These are phyloP conservation scores for Atlantisia rogersi DNA, from an alignment of 2,113 vertebrate genomes.

Conservation along the genomic window DNA sequence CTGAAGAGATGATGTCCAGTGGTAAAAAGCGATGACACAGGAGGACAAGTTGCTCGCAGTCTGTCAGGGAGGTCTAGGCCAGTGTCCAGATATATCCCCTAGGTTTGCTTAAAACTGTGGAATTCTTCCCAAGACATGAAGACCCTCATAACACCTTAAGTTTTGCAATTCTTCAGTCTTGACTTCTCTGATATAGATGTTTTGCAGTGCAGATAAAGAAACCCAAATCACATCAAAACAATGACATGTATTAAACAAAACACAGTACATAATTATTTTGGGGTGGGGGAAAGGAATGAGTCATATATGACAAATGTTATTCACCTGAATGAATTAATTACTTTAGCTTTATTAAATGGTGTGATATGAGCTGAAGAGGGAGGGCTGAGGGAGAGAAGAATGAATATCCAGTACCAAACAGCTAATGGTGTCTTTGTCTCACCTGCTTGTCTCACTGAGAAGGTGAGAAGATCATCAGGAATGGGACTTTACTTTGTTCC, in stretches of 20 bases:
- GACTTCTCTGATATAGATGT: background rate
- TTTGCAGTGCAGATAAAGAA: background rate
- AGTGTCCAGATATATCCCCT: background rate
- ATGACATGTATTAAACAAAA: background rate
- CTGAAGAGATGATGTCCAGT: background rate
- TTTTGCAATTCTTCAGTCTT: background rate
- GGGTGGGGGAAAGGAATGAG: background rate
- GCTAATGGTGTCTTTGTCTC: background rate
- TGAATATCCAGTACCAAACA: background rate
- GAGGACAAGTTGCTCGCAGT: accelerated
- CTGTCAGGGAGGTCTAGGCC: background rate
- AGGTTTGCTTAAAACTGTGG: background rate
- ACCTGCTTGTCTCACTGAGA: background rate
- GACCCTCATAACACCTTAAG: background rate
- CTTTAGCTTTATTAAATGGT: background rate
- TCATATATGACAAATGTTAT: background rate
- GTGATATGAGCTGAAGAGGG: background rate
- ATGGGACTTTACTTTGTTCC: background rate
- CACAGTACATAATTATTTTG: background rate
- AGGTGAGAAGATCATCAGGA: background rate
- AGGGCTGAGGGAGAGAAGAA: background rate
- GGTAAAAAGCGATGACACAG: background rate
- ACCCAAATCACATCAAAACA: background rate
- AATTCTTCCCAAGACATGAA: background rate
- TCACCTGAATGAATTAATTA: background rate